These are phyloP conservation scores for Thymelicus lineola DNA, from an alignment of 2,888 invertebrate species.

Conservation along the genomic window DNA sequence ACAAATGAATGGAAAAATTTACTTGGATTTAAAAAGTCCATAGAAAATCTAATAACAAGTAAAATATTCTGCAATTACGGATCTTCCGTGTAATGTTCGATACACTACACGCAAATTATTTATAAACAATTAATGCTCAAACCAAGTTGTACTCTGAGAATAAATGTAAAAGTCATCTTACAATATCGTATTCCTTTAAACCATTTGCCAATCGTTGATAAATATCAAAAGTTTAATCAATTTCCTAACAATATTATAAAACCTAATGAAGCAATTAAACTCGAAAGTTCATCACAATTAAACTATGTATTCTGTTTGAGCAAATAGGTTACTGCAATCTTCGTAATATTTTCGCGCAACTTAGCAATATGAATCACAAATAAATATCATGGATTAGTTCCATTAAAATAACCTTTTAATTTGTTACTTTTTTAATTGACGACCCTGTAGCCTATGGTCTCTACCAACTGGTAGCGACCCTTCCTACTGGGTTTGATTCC, in stretches of 20 bases:
- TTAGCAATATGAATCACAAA: conserved; percentile 11
- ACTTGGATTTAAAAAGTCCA: no score
- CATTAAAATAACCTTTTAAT: conserved; percentile 55
- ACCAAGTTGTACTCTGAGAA: no score
- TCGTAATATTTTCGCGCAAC: conserved; percentile 14
- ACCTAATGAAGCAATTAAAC: conserved; percentile 31
- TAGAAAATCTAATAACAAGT: no score
- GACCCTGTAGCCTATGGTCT: no score
- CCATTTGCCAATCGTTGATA: conserved; percentile 11
- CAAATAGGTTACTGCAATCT: conserved; percentile 18
- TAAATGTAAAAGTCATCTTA: not conserved
- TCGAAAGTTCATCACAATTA: conserved; percentile 28
- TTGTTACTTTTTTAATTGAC: conserved; percentile 43
- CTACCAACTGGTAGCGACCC: no score
- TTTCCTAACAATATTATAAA: conserved; percentile 25
- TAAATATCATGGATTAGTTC: conserved; percentile 25
- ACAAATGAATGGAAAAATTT: no score
- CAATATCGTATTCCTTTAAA: not conserved
- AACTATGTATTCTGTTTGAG: conserved; percentile 16
- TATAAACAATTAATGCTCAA: no score
- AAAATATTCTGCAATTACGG: no score
- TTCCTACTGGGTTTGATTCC: no score
- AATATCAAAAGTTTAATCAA: conserved; percentile 6
- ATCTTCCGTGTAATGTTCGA: no score
- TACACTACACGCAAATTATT: no score